Base-by-base conservation (phyloP, 2,888 invertebrate species). In the Chirona hameri region DNA sequence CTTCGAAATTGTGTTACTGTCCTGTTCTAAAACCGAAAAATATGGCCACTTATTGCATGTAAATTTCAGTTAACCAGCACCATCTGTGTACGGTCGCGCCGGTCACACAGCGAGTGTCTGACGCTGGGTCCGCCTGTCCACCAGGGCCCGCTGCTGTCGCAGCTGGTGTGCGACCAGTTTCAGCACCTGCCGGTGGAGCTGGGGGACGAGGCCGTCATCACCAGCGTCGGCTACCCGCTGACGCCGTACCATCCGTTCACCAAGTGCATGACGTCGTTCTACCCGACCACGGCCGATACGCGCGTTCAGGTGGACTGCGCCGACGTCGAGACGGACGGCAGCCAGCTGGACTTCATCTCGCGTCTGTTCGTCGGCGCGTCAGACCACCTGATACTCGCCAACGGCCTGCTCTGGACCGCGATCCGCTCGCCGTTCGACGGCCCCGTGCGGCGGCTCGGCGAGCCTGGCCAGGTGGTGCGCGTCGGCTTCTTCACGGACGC, bases 181-280 rank as follows among this genome's bases (percentile, higher is more conserved):
- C 65, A 65, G 65, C 65, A 65, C 27, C 27, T 65, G 27, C 65
- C 65, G 65, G 27, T 65, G 12, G 27, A 3, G 10, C 9, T 65
- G 24, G 65, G 65, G 12, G 65, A 65, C 65, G 65, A 65, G 65
- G 65, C 65, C 27, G 65, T 65, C 65, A 65, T 65, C 65, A 65
- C 65, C 12, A 24, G 24, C 10, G 5, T 1, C n/a, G 65, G 65
- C 65, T 65, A 65, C 27, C 65, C 65, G 65, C 27, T n/a, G 27
- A 65, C 65, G 65, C 65, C 65, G 14, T 69, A 69, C 29, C 29
- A n/a, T 0, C 69, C 69, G 69, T 14, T 69, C 69, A 24, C 27
- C 69, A 69, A 27, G 69, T 69, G 69, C 27, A 1, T 69, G 14
- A 29, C 65, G 12, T 27, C 65, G 27, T 65, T 65, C 65, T 65